Conservation (phyloP, 2,797 vertebrate genomes). For the Gallirallus australis region DNA sequence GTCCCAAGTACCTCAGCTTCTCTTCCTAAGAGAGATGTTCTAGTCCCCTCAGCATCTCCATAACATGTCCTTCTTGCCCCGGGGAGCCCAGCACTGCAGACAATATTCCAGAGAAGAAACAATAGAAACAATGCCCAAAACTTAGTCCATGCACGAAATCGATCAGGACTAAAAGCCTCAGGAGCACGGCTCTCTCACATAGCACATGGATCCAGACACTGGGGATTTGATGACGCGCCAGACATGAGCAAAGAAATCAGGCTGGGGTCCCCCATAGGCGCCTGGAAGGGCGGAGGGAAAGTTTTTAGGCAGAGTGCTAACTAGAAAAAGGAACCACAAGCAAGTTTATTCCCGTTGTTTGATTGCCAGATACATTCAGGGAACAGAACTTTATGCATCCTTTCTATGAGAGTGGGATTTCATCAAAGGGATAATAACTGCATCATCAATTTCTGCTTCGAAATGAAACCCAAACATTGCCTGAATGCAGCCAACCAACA, state of each 20-base stretch:
- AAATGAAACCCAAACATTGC: slow-evolving; percentile 58
- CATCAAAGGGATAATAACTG: slow-evolving; percentile 53
- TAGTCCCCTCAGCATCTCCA: no score
- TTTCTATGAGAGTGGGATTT: not conserved
- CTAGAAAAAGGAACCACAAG: slow-evolving; percentile 8
- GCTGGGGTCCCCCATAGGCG: not conserved
- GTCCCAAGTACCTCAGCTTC: no score
- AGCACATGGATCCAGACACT: not conserved
- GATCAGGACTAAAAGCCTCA: not conserved
- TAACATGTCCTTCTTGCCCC: no score
- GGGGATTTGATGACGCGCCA: not conserved
- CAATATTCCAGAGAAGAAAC: not conserved
- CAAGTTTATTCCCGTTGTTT: not conserved
- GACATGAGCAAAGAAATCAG: not conserved
- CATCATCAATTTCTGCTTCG: slow-evolving; percentile 47
- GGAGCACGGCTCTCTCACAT: not conserved
- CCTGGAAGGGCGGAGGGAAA: not conserved
- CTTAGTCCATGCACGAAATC: not conserved
- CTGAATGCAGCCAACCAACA: slow-evolving; percentile 25
- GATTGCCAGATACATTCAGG: not conserved
- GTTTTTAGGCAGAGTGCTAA: not conserved
- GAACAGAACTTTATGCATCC: slow-evolving; percentile 33
- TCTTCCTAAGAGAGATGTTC: no score
- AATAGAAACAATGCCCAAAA: not conserved
- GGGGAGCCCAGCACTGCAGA: no score